Base-by-base conservation (phyloP, 1,140 invertebrate genomes). In the Drosophila jambulina region DNA sequence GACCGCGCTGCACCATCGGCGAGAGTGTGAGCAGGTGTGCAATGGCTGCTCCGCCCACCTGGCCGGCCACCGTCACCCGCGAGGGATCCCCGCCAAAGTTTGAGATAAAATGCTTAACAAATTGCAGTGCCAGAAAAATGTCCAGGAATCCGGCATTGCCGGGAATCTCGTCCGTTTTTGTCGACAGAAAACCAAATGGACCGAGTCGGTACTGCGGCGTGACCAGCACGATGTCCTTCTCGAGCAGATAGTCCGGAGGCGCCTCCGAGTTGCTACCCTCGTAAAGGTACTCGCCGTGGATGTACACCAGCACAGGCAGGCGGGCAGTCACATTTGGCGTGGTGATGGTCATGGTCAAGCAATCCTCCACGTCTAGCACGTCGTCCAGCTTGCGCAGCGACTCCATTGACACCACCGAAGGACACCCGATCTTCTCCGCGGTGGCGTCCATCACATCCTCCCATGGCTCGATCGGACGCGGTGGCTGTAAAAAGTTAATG, bases 161-260 rank as follows among this genome's bases (percentile, higher is more conserved):
- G 2, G 95, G 95, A 7, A 94, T 94, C 91, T 83, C 94, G 78
- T 92, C 93, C 40, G 93, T 93, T 79, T 91, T 94, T 72, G 93
- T 95, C 7, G 91, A 95, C 67, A 94, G 84, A 78, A 94, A 94
- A 82, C 94, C 94, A 60, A 94, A 93, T 0, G 93, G 93, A 17
- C 94, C 95, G 48, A 96, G 94, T 90, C 97, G 95, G 90, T 97
- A 98, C 91, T 98, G 97, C 0, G 96, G 93, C 1, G 96, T 95
- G 9, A 98, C 96, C 1, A 98, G 93, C 17, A 98, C 93, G 0
- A 97, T 93, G 74, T 97, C 96, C 61, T 95, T 94, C 62, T 97
- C 96, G 3, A 98, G 93, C 2, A 98, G 91, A 79, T 95, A 95
- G 70, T 97, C 95, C 0, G 96, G 96, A 2, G 95, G 95, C 69